Evolutionary conservation across 1,140 invertebrate genomes (phyloP), one percentile per base, ranked within the genome.

Genomic region (Cotesia vestalis): DNA sequence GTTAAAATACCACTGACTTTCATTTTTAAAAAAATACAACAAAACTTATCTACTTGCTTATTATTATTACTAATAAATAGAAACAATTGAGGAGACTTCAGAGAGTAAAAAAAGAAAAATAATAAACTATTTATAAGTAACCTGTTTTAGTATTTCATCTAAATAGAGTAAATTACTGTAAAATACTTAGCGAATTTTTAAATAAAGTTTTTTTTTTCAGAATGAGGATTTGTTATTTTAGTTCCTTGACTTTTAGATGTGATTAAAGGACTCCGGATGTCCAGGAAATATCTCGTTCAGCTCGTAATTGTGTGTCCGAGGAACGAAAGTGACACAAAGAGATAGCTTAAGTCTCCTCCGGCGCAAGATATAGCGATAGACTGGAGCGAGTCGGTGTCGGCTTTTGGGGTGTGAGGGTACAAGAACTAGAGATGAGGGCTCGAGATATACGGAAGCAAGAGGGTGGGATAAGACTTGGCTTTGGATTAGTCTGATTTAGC

Each of bases 291-390:
- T 74, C 72, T 73, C 40, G 40, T 46, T 68, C 69, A 71, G 71
- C 71, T 73, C 52, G 79, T 80, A 77, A 80, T 80, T 79, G 79
- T 78, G 70, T 80, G 75, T 78, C 77, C 73, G 35, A 70, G 36
- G 60, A 57, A 53, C 17, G 59, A 36, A 69, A 68, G 55, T 69
- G 67, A 60, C 57, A 40, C 67, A 69, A 68, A 69, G 57, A 69
- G 67, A 60, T 61, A 46, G 67, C 36, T 34, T 40, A 46, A 69
- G 34, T 46, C 40, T 6, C 14, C 20, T 53, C 51, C 17, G 52
- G 52, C 11, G 4, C 4, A 12, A 57, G 66, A 57, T 51, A 55
- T 57, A 55, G 66, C 55, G 17, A 59, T 59, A 59, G 57, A 55
- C 20, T 20, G 57, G 57, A 59, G 17, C 11, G 4, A 20, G 17